phyloP scores from a whole-genome alignment of 2,888 invertebrate species.

The Tanaodytes sp. region DNA sequence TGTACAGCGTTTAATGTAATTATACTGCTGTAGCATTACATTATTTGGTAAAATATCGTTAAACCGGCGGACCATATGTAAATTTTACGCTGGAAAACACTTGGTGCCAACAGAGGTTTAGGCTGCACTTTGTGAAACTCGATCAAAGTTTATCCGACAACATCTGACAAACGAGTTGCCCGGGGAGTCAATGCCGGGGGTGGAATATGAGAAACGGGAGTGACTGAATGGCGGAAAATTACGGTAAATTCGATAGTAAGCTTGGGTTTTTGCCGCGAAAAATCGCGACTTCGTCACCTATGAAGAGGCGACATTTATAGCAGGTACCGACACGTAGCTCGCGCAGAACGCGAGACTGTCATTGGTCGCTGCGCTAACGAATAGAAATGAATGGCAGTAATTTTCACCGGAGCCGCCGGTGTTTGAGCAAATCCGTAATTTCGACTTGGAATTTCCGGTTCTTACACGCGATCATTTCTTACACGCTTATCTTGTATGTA shows the following conservation, averaged over 20 bases:
- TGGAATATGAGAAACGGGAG: slow-evolving; percentile 36
- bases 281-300: slow-evolving; percentile 40
- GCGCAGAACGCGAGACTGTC: background rate
- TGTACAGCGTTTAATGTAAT: no score
- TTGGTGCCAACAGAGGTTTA: background rate
- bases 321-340: slow-evolving; percentile 14
- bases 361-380: slow-evolving; percentile 9
- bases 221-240: slow-evolving; percentile 60
- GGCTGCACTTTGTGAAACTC: slow-evolving; percentile 15
- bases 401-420: slow-evolving; percentile 2
- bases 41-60: no score
- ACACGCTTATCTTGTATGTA: no score
- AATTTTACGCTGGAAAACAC: no score
- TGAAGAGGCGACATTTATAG: slow-evolving; percentile 49
- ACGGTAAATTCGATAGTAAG: slow-evolving; percentile 56
- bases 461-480: no score
- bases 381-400: slow-evolving; percentile 26
- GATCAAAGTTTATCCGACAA: slow-evolving; percentile 29
- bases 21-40: no score
- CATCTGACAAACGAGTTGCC: slow-evolving; percentile 27
- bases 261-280: no score
- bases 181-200: slow-evolving; percentile 18
- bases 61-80: no score
- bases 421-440: no score
- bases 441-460: no score